Conservation (phyloP, 1,140 invertebrate genomes). For the Pygmarrhopalites habei region DNA sequence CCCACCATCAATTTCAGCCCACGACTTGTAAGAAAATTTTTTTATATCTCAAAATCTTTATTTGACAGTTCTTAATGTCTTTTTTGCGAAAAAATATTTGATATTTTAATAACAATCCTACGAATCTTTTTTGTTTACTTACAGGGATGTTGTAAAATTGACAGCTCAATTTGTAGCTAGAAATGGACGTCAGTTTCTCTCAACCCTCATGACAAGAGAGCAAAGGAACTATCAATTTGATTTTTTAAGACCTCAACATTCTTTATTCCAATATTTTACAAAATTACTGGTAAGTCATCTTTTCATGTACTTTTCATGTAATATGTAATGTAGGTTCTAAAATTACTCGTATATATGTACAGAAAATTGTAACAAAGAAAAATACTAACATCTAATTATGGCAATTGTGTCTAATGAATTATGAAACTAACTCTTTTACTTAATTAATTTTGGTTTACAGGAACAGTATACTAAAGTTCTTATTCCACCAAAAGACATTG, state of each 20-base stretch:
- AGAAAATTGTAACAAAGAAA: too few relatives aligned
- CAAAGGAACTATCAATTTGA: slow-evolving; percentile 99
- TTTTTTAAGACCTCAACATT: slow-evolving; percentile 95
- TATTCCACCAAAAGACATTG: slow-evolving; percentile 86
- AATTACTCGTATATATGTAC: too few relatives aligned
- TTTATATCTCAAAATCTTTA: not conserved
- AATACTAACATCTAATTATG: too few relatives aligned
- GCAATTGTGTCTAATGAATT: too few relatives aligned
- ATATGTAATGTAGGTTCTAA: too few relatives aligned
- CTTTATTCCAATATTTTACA: slow-evolving; percentile 97
- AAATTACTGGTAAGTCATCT: too few relatives aligned
- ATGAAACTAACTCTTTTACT: too few relatives aligned
- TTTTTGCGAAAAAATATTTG: too few relatives aligned
- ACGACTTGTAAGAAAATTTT: slow-evolving; percentile 73
- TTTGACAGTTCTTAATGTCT: slow-evolving; percentile 10
- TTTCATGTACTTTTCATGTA: too few relatives aligned
- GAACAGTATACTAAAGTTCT: slow-evolving; percentile 97
- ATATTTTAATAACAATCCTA: too few relatives aligned
- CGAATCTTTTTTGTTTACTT: slow-evolving; percentile 41
- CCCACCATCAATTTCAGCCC: slow-evolving; percentile 96
- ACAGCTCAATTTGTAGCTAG: slow-evolving; percentile 98
- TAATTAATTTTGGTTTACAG: too few relatives aligned
- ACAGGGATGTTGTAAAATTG: slow-evolving; percentile 90
- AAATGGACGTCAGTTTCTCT: slow-evolving; percentile 95
- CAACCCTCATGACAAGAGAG: slow-evolving; percentile 96